phyloP scores from a whole-genome alignment of 64 coral and sea anemone genomes.

The Montipora capricornis region DNA sequence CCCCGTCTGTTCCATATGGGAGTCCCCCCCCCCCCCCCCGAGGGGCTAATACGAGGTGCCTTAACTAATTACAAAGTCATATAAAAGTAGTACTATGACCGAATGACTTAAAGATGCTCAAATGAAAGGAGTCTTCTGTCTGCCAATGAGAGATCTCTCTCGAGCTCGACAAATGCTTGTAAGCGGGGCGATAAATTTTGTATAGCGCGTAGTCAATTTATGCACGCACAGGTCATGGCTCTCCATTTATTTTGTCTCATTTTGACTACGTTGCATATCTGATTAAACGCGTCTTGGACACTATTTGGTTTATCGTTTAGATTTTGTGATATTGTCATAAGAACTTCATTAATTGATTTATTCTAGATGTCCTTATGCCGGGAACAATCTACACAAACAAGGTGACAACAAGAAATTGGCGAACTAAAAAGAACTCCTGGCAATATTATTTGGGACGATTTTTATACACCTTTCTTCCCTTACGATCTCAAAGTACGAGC shows the following conservation, averaged over 20 bases:
- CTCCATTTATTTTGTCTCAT: neutral
- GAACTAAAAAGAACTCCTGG: neutral
- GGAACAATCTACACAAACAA: neutral
- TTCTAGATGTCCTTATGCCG: neutral
- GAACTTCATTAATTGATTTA: slow-evolving; percentile 46
- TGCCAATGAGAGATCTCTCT: neutral
- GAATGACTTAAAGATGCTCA: neutral
- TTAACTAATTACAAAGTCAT: no score
- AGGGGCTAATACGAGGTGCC: no score
- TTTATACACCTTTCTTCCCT: no score
- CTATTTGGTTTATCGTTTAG: neutral
- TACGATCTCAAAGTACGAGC: no score
- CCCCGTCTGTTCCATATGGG: no score
- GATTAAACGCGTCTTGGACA: neutral
- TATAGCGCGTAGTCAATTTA: neutral
- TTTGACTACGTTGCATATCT: neutral
- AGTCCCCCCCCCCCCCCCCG: no score
- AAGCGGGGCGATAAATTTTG: neutral
- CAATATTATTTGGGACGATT: no score
- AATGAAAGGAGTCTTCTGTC: neutral
- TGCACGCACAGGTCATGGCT: no score
- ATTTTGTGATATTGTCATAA: neutral
- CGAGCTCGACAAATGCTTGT: neutral
- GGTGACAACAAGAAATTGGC: neutral
- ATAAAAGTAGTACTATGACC: no score